These are phyloP conservation scores for Dysidea cf. avara DNA, from an alignment of 37 sponge, comb jelly and placozoan species.

Conservation along the genomic window DNA sequence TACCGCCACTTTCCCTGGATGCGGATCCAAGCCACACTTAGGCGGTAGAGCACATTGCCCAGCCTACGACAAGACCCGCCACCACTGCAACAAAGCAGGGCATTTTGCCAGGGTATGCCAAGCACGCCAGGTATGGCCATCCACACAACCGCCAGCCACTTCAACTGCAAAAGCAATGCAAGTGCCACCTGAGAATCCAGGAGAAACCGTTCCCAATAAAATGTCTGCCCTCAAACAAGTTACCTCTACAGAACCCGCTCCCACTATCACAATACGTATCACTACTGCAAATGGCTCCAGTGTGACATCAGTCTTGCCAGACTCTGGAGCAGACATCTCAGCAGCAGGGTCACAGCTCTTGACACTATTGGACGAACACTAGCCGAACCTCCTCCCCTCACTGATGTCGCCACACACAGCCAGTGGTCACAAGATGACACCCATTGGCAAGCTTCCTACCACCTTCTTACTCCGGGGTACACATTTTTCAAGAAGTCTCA, in stretches of 20 bases:
- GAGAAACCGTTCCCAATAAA: too few relatives aligned
- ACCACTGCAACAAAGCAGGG: slow-evolving; percentile 20
- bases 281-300: slow-evolving; percentile 3
- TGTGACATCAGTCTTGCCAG: too few relatives aligned
- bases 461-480: neutral
- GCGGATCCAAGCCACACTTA: slow-evolving; percentile 16
- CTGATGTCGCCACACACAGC: neutral
- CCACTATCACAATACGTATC: slow-evolving; percentile 21
- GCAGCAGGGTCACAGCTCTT: too few relatives aligned
- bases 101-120: slow-evolving; percentile 24
- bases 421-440: slow-evolving; percentile 8
- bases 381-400: slow-evolving; percentile 22
- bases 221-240: neutral
- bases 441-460: slow-evolving; percentile 17
- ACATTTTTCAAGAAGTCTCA: slow-evolving; percentile 13
- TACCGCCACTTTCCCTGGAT: slow-evolving; percentile 35
- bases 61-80: slow-evolving; percentile 9
- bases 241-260: slow-evolving; percentile 11
- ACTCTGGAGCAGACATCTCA: too few relatives aligned
- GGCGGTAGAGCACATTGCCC: slow-evolving; percentile 26
- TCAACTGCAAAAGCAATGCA: too few relatives aligned
- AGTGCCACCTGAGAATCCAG: too few relatives aligned
- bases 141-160: too few relatives aligned
- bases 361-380: too few relatives aligned
- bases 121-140: neutral